A percentile compares a stretch with the other conserved stretches of the same genome.
Conservation (phyloP, 1,140 invertebrate genomes). For the Wasmannia auropunctata region DNA sequence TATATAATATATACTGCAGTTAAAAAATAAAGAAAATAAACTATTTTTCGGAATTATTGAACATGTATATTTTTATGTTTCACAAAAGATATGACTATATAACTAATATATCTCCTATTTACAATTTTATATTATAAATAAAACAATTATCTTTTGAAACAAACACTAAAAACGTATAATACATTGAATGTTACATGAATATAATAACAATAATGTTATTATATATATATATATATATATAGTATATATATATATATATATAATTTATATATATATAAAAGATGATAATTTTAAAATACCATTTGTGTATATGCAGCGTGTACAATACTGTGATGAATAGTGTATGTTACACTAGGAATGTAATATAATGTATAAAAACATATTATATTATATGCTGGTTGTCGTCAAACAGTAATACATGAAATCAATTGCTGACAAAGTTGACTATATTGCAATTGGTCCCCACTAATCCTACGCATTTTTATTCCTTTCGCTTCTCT, state of each 20-base stretch:
- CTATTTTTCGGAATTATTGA: constrained; percentile 12
- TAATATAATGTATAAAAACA: constrained; percentile 79
- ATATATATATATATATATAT: constrained; percentile 49
- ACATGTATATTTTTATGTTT: constrained; percentile 22
- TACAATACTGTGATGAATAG: constrained; percentile 80
- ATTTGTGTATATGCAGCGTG: constrained; percentile 75
- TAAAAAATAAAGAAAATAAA: constrained; percentile 33
- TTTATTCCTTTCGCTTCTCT: constrained; percentile 94
- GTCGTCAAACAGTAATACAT: constrained; percentile 92
- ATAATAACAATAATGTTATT: constrained; percentile 63
- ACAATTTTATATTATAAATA: constrained; percentile 31
- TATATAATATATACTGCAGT: not conserved
- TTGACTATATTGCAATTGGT: constrained; percentile 95
- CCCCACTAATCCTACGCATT: constrained; percentile 95
- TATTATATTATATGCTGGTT: constrained; percentile 73
- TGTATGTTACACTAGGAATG: constrained; percentile 82
- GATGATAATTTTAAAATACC: constrained; percentile 72
- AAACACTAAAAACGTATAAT: constrained; percentile 62
- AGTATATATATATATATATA: constrained; percentile 49
- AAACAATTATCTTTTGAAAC: constrained; percentile 23
- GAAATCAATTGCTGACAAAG: constrained; percentile 96
- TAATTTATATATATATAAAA: constrained; percentile 54
- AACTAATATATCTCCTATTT: constrained; percentile 14
- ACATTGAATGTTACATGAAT: constrained; percentile 74
- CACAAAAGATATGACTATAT: constrained; percentile 18